Percentiles rank a stretch among this genome's conserved stretches.
phyloP scores from a whole-genome alignment of 2,888 invertebrate species.

The Leptodirus hochenwartii region DNA sequence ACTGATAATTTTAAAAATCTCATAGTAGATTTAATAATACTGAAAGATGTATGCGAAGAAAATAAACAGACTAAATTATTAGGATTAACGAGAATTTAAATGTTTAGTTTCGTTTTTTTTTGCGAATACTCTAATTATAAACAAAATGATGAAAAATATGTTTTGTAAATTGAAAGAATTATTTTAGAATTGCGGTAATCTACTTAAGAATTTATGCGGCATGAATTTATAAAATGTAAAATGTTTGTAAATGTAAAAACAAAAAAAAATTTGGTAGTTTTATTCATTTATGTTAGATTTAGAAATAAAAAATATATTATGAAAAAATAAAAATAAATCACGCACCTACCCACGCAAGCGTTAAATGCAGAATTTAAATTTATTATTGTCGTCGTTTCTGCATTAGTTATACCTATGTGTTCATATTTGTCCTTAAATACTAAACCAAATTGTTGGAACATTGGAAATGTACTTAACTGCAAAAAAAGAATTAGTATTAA shows the following conservation, averaged over 20 bases:
- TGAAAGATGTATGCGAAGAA: too few species aligned
- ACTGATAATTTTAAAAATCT: too few species aligned
- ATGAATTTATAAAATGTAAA: slow-evolving; percentile 7
- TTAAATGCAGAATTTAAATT: slow-evolving; percentile 53
- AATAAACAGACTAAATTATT: too few species aligned
- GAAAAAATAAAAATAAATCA: slow-evolving; percentile 7
- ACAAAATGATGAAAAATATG: too few species aligned
- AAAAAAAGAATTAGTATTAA: slow-evolving; percentile 19
- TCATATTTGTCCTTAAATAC: slow-evolving; percentile 46
- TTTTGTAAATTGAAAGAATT: too few species aligned
- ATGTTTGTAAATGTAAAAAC: not conserved
- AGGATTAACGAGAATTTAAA: too few species aligned
- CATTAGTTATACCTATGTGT: slow-evolving; percentile 39
- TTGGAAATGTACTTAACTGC: slow-evolving; percentile 46
- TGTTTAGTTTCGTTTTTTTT: too few species aligned
- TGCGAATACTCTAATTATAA: too few species aligned
- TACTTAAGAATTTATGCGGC: too few species aligned
- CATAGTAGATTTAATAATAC: too few species aligned
- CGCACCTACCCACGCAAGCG: slow-evolving; percentile 43
- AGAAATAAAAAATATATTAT: not conserved
- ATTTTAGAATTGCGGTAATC: too few species aligned
- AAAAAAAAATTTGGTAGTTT: not conserved
- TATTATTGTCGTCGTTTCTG: slow-evolving; percentile 51
- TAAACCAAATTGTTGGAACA: slow-evolving; percentile 54
- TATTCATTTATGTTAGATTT: not conserved